Evolutionary conservation across 2,888 invertebrate species (phyloP).

Genomic region (Scotopteryx bipunctaria): DNA sequence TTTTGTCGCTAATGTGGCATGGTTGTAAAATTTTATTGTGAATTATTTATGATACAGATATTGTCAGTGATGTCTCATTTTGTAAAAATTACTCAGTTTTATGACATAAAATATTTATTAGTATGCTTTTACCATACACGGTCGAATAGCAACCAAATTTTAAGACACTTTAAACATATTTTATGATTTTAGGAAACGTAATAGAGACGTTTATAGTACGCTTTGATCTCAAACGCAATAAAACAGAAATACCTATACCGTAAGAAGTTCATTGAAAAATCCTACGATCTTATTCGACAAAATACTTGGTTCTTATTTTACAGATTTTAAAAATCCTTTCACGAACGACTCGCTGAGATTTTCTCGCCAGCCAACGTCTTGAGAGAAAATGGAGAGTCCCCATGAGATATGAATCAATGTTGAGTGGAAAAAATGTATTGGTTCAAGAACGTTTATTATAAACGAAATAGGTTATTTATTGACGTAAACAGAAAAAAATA

Average conservation of each 20-base stretch:
- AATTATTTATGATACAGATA: conserved; percentile 22
- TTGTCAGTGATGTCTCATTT: conserved; percentile 21
- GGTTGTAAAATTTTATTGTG: conserved; percentile 29
- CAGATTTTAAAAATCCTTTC: conserved; percentile 24
- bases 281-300: conserved; percentile 18
- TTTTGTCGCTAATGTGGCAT: conserved; percentile 28
- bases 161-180: no score
- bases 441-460: neutral
- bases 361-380: conserved; percentile 12
- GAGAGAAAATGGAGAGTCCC: conserved; percentile 10
- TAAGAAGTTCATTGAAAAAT: conserved; percentile 24
- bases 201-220: neutral
- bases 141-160: no score
- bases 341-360: conserved; percentile 12
- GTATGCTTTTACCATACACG: no score
- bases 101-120: neutral
- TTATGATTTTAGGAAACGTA: neutral
- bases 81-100: neutral
- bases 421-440: neutral
- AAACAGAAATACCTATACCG: conserved; percentile 10
- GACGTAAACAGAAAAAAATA: neutral
- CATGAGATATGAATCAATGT: conserved; percentile 15
- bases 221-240: conserved; percentile 18
- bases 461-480: neutral
- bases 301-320: conserved; percentile 21